phyloP scores from a whole-genome alignment of 2,888 invertebrate genomes.

The Spilosoma lubricipeda region DNA sequence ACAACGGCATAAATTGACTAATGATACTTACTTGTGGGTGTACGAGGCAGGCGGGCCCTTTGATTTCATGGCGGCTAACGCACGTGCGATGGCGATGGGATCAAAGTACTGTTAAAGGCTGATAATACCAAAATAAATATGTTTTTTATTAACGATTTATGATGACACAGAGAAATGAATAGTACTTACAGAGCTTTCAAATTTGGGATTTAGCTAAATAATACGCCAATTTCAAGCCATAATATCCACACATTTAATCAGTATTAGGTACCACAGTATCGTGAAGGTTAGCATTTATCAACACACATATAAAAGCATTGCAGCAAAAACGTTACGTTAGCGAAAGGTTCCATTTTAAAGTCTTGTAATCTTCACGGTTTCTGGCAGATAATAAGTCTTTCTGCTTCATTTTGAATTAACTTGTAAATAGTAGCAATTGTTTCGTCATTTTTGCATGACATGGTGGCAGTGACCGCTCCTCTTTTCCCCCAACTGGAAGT shows the following conservation, averaged over 20 bases:
- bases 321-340: neutral
- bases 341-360: neutral
- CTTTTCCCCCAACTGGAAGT: conserved; percentile 86
- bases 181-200: neutral
- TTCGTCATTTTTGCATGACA: conserved; percentile 74
- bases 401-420: conserved; percentile 80
- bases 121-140: neutral
- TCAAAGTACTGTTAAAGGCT: no score
- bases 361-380: conserved; percentile 61
- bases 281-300: neutral
- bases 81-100: no score
- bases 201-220: neutral
- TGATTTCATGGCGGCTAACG: no score
- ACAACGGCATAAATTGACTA: no score
- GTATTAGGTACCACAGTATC: conserved; percentile 2
- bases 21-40: no score
- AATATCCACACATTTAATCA: conserved; percentile 12
- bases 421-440: conserved; percentile 70
- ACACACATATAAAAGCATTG: neutral
- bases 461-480: conserved; percentile 52
- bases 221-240: neutral
- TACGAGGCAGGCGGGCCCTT: no score
- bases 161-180: neutral
- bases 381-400: conserved; percentile 76
- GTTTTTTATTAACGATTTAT: neutral